phyloP scores from a whole-genome alignment of 2,888 invertebrate genomes.

The Anodontia alba region DNA sequence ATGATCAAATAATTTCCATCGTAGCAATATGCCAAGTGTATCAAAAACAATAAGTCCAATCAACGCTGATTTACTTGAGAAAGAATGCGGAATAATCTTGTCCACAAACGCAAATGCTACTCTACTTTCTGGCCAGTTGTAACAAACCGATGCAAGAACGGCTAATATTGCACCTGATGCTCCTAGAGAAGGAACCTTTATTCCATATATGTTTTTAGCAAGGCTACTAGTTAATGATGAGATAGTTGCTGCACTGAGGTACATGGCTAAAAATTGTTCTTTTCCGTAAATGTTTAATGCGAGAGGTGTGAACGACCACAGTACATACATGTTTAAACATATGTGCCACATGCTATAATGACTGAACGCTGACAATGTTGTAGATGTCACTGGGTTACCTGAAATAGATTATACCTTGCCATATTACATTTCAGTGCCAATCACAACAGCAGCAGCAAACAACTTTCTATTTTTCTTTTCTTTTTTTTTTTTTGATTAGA shows the following conservation, averaged over 20 bases:
- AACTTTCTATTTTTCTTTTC: too few species aligned
- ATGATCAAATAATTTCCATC: conserved; percentile 98
- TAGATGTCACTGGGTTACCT: conserved; percentile 88
- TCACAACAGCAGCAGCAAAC: background rate
- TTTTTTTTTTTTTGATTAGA: too few species aligned
- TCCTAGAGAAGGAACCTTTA: conserved; percentile 93
- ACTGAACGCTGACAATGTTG: conserved; percentile 97
- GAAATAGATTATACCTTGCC: conserved; percentile 79
- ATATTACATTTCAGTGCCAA: background rate
- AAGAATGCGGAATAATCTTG: conserved; percentile 89
- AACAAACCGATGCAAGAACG: conserved; percentile 94
- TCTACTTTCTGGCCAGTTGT: conserved; percentile 94
- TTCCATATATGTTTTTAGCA: conserved; percentile 90
- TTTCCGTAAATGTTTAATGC: conserved; percentile 92
- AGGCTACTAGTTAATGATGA: conserved; percentile 94
- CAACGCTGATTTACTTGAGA: conserved; percentile 94
- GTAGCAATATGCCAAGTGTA: conserved; percentile 91
- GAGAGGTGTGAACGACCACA: conserved; percentile 88
- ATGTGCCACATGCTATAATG: conserved; percentile 95
- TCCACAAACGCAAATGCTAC: conserved; percentile 96
- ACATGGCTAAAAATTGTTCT: conserved; percentile 96
- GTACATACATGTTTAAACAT: conserved; percentile 97
- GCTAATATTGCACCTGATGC: conserved; percentile 99
- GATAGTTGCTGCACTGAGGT: conserved; percentile 91
- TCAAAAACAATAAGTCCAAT: conserved; percentile 95